phyloP scores from a whole-genome alignment of 2,888 invertebrate genomes.

The Yponomeuta evonymella region DNA sequence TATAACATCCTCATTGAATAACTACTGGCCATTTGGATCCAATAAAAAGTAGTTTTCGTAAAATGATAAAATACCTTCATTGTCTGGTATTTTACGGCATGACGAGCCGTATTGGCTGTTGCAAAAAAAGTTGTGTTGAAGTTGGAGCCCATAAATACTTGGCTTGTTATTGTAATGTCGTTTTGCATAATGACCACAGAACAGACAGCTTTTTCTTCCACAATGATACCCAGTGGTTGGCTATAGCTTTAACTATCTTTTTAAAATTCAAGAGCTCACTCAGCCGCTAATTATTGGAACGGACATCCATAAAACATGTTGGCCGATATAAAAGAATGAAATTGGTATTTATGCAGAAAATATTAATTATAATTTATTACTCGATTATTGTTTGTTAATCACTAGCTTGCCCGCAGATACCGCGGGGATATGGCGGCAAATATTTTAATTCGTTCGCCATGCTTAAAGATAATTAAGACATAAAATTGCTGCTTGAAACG shows the following conservation, averaged over 20 bases:
- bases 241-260: background rate
- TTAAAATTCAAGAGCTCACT: slow-evolving; percentile 14
- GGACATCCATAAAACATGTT: slow-evolving; percentile 21
- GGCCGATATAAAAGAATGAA: slow-evolving; percentile 17
- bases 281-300: slow-evolving; percentile 21
- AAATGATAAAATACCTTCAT: too few relatives aligned
- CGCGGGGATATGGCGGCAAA: background rate
- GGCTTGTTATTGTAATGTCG: too few relatives aligned
- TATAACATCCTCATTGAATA: too few relatives aligned
- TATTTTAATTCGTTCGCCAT: slow-evolving; percentile 4
- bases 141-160: too few relatives aligned
- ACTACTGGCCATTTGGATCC: too few relatives aligned
- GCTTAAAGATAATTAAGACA: slow-evolving; percentile 46
- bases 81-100: too few relatives aligned
- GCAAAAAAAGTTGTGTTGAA: too few relatives aligned
- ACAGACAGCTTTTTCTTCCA: too few relatives aligned
- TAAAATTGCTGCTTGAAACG: slow-evolving; percentile 35
- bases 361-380: slow-evolving; percentile 46
- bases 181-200: too few relatives aligned
- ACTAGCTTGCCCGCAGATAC: slow-evolving; percentile 24
- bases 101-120: too few relatives aligned
- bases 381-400: slow-evolving; percentile 51
- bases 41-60: too few relatives aligned
- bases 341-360: slow-evolving; percentile 37
- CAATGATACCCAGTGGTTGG: too few relatives aligned